Evolutionary conservation across 2,797 vertebrate genomes (phyloP), one percentile per base, ranked within the genome.

Genomic region (Danio kyathit): DNA sequence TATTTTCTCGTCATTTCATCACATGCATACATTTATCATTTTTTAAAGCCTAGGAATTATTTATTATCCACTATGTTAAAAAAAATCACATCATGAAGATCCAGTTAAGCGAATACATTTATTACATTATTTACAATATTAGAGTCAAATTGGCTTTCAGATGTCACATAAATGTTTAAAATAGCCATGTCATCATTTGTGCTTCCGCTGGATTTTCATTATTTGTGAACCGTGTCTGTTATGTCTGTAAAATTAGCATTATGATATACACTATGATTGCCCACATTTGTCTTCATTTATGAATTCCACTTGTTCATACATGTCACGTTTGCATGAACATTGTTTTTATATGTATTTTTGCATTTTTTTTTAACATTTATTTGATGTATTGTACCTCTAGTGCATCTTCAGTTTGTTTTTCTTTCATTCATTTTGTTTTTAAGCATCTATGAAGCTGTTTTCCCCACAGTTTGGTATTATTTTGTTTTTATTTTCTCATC

Each of bases 151-250:
- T 5, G 12, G 64, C 14, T 13, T 66, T 64, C 16, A 17, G 40
- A n/a, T 17, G 56, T 6, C 43, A 59, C 12, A 60, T 1, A 29
- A 29, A 29, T 29, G 29, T 29, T 29, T 29, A 3, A 1, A 74
- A 11, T 46, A 64, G 78, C 48, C 40, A 17, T 80, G 51, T 38
- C 56, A 71, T 69, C 1, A 19, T 74, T 72, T 19, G 40, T 86
- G 87, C 88, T 83, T 86, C 86, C 86, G 51, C 16, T 61, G 8
- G 21, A 43, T 19, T 40, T 70, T 40, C 0, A 40, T 7, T 48
- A 40, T 12, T 40, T 1, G 17, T 21, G n/a, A 7, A 13, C 12
- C 5, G 46, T 48, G 4, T 13, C 6, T 76, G 49, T 56, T 66
- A 54, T 49, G n/a, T n/a, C n/a, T 16, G 8, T 46, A 67, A 56